A percentile compares a stretch with the other conserved stretches of the same genome.
Conservation (phyloP, 1,140 invertebrate species). For the Dendrolimus punctatus region DNA sequence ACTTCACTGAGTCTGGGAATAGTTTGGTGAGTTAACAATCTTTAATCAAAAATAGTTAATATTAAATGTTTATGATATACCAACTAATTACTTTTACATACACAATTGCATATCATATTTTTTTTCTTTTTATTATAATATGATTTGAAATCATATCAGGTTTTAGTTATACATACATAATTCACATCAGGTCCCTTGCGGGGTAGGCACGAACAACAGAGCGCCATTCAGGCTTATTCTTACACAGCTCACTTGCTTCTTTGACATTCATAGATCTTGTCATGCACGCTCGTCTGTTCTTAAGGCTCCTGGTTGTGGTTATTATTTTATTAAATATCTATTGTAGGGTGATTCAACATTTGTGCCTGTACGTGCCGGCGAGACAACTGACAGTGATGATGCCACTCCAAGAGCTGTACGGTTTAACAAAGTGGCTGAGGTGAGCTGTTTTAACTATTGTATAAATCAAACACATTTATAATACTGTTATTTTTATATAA, state of each 20-base stretch:
- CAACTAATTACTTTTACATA: no score
- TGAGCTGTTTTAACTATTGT: constrained; percentile 14
- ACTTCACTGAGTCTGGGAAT: constrained; percentile 38
- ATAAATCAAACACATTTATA: background rate
- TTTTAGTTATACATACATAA: no score
- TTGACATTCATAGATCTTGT: no score
- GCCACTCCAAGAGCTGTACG: constrained; percentile 56
- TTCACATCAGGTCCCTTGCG: no score
- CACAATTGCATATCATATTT: no score
- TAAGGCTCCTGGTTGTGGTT: background rate
- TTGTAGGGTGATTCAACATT: constrained; percentile 62
- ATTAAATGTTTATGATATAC: background rate
- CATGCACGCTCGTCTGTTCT: no score
- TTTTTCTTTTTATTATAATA: no score
- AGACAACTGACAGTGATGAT: constrained; percentile 63
- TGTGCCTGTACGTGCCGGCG: constrained; percentile 55
- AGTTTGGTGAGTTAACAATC: constrained; percentile 40
- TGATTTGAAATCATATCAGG: no score
- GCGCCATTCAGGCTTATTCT: no score
- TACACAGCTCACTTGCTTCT: no score
- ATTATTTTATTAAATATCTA: constrained; percentile 3
- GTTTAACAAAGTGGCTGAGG: constrained; percentile 66
- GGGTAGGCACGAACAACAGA: no score
- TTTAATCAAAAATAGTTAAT: background rate
- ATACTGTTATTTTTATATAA: background rate